Evolutionary conservation across 2,888 invertebrate species (phyloP).

Genomic region (Pheosia tremula): DNA sequence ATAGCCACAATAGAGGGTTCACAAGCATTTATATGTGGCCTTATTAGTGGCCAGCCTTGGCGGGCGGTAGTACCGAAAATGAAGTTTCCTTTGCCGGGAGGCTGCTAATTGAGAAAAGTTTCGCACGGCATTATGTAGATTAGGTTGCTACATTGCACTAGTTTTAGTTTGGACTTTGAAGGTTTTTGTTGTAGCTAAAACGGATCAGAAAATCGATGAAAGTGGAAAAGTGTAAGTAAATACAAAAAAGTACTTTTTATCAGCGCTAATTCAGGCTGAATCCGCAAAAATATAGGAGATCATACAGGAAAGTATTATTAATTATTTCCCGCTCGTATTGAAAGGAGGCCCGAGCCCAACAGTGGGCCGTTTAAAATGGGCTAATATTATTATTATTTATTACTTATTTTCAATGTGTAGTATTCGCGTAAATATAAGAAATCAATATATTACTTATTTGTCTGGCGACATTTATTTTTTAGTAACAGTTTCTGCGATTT

Average conservation of each 20-base stretch:
- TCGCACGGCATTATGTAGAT: slow-evolving; percentile 72
- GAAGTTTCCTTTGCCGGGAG: slow-evolving; percentile 66
- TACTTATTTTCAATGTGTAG: no score
- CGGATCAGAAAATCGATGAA: not conserved
- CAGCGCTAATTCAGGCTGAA: no score
- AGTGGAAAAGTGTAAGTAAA: not conserved
- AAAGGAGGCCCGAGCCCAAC: no score
- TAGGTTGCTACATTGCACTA: slow-evolving; percentile 44
- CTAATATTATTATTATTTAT: no score
- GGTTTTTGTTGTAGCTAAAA: not conserved
- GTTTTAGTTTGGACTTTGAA: not conserved
- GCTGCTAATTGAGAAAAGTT: slow-evolving; percentile 74
- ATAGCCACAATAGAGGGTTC: slow-evolving; percentile 68
- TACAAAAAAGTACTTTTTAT: not conserved
- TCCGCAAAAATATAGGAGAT: no score
- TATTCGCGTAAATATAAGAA: no score
- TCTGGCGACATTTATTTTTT: no score
- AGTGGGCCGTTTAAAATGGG: no score
- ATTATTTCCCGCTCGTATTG: no score
- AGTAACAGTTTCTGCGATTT: no score
- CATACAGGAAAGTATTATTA: no score
- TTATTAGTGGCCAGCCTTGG: slow-evolving; percentile 75
- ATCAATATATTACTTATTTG: no score
- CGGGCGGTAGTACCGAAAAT: slow-evolving; percentile 64
- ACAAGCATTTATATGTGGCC: slow-evolving; percentile 81